Base-by-base conservation (phyloP, 2,797 vertebrate species). In the Capromys pilorides region DNA sequence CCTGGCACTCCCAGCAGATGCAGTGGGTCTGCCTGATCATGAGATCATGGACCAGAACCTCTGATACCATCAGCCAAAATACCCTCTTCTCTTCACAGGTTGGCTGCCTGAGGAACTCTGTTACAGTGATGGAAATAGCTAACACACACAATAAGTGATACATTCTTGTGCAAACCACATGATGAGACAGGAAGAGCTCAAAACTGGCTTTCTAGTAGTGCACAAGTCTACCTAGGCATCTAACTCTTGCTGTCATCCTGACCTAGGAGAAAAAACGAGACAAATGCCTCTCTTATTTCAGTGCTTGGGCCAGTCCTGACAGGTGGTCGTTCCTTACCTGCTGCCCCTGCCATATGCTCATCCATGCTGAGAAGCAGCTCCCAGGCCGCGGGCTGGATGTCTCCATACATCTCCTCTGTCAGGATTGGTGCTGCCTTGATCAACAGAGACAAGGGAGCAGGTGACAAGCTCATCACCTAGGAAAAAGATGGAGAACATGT, bases 361-460 rank as follows among this genome's bases (percentile, higher is more conserved):
- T 99, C 99, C 97, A 99, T 98, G 6, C 99, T 99, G 86, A 99
- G 99, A 88, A 99, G 96, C 19, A 99, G 98, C 88, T 99, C 99
- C 99, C 99, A 99, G 0, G 99, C 99, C 12, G 99, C 99, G 0
- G 99, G 99, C 97, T 99, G 99, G 97, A 99, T 98, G 97, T 99
- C 99, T 39, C 99, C 99, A 0, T 99, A 99, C 99, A 99, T 99
- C 97, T 99, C 99, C 79, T 99, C 99, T 0, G 99, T 99, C 97
- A 99, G 97, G 96, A 99, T 98, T 8, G 99, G 99, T 18, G 99
- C 99, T 0, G 99, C 99, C 96, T 99, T 99, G 97, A 99, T 99
- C 13, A 99, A 98, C 97, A 99, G 98, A 0, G 99, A 99, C 57
- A 99, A 98, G 49, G 99, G 99, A 33, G 99, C 99, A 11, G 99